Evolutionary conservation across 2,797 vertebrate species (phyloP).

Genomic region (Acipenser ruthenus): DNA sequence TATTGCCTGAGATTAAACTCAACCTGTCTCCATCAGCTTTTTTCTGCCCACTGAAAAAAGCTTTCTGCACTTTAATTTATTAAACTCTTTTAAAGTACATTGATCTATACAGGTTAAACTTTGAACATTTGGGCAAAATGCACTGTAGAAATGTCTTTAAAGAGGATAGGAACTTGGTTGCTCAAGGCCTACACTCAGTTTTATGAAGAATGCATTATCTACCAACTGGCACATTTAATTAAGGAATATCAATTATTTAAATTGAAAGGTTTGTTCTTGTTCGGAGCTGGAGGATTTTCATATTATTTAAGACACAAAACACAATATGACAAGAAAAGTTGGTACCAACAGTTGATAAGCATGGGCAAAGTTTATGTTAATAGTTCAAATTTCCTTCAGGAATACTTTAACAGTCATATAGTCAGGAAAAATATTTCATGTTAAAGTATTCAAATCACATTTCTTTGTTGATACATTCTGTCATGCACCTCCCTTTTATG

Average conservation of each 20-base stretch:
- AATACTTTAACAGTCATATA: no score
- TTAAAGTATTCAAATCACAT: no score
- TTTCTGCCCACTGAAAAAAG: slow-evolving; percentile 95
- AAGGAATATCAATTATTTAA: slow-evolving; percentile 95
- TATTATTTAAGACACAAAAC: slow-evolving; percentile 45
- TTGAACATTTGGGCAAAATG: slow-evolving; percentile 90
- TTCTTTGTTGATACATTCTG: no score
- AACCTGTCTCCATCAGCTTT: slow-evolving; percentile 99
- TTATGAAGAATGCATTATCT: slow-evolving; percentile 90
- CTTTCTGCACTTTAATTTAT: slow-evolving; percentile 99
- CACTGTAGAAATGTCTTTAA: slow-evolving; percentile 84
- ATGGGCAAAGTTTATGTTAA: no score
- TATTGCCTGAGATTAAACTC: slow-evolving; percentile 99
- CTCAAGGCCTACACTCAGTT: slow-evolving; percentile 69
- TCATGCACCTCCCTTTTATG: neutral
- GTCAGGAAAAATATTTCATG: no score
- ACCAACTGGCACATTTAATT: slow-evolving; percentile 86
- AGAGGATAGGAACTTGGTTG: slow-evolving; percentile 85
- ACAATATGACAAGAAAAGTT: slow-evolving; percentile 46
- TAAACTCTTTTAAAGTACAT: slow-evolving; percentile 99
- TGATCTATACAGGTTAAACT: slow-evolving; percentile 99
- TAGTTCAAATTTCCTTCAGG: no score
- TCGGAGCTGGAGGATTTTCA: slow-evolving; percentile 61
- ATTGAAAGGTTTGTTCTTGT: slow-evolving; percentile 75
- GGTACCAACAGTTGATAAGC: neutral